A percentile compares a stretch with the other conserved stretches of the same genome.
Conservation (phyloP, 30 jellyfish, hydroid and myxozoan genomes). For the Hydractinia symbiolongicarpus region DNA sequence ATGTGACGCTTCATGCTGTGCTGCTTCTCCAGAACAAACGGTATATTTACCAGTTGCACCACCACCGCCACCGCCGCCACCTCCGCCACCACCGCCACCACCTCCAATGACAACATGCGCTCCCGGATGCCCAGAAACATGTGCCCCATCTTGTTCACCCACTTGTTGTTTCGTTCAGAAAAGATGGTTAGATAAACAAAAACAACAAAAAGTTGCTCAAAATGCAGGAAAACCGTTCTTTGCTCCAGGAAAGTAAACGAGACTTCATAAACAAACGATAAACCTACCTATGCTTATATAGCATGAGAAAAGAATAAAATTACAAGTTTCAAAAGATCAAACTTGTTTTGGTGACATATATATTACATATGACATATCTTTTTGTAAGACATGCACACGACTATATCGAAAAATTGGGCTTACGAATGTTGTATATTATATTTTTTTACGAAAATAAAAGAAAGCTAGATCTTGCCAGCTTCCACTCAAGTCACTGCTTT, state of each 20-base stretch:
- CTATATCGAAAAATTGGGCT: no score
- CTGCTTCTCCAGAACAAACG: slow-evolving; percentile 43
- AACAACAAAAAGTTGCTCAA: neutral
- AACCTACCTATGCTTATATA: neutral
- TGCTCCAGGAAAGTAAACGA: slow-evolving; percentile 5
- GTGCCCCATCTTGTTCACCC: slow-evolving; percentile 97
- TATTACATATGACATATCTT: slow-evolving; percentile 6
- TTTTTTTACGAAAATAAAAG: no score
- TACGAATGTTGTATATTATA: no score
- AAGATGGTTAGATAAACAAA: slow-evolving; percentile 71
- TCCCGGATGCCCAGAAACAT: slow-evolving; percentile 83
- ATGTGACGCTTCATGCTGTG: slow-evolving; percentile 85
- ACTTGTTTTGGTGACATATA: neutral
- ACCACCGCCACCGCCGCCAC: slow-evolving; percentile 64
- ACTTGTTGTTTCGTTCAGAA: slow-evolving; percentile 89
- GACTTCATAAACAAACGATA: neutral
- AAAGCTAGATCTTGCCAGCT: no score
- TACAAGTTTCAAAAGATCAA: no score
- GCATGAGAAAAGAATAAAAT: no score
- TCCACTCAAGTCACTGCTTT: no score
- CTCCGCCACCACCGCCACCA: slow-evolving; percentile 95
- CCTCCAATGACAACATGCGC: slow-evolving; percentile 65
- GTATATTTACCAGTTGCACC: slow-evolving; percentile 63
- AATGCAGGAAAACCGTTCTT: neutral
- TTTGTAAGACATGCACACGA: neutral